A percentile compares a stretch with the other conserved stretches of the same genome.
phyloP scores from a whole-genome alignment of 1,140 invertebrate genomes.

The Panagrolaimus sp. region DNA sequence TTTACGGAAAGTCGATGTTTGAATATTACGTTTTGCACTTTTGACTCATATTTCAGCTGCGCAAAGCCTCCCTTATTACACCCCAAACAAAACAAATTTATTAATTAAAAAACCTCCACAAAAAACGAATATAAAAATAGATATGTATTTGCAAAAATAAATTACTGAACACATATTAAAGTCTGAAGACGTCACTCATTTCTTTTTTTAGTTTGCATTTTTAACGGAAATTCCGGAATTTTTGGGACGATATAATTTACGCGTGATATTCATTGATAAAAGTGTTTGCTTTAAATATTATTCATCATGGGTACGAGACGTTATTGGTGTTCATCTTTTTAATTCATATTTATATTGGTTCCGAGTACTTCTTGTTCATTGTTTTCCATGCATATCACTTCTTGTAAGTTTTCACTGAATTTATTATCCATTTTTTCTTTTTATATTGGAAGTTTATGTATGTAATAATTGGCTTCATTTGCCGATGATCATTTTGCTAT shows the following conservation, averaged over 20 bases:
- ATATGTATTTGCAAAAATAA: too few relatives aligned
- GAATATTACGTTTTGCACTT: too few relatives aligned
- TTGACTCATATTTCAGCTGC: too few relatives aligned
- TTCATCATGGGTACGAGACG: constrained; percentile 38
- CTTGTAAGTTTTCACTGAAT: constrained; percentile 35
- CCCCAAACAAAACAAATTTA: too few relatives aligned
- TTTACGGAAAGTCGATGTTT: too few relatives aligned
- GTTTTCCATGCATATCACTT: constrained; percentile 44
- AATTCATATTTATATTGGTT: constrained; percentile 45
- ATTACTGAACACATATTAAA: neutral
- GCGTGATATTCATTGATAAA: constrained; percentile 13
- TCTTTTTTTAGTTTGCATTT: constrained; percentile 38
- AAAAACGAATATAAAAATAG: too few relatives aligned
- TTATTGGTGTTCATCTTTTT: constrained; percentile 41
- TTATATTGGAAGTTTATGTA: too few relatives aligned
- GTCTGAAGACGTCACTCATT: neutral
- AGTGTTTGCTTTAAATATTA: constrained; percentile 31
- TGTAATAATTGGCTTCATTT: too few relatives aligned
- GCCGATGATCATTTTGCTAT: too few relatives aligned
- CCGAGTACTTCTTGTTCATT: constrained; percentile 40
- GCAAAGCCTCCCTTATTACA: too few relatives aligned
- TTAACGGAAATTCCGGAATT: constrained; percentile 45
- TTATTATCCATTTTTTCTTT: too few relatives aligned
- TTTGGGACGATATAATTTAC: constrained; percentile 40
- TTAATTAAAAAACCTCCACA: too few relatives aligned